phyloP scores from a whole-genome alignment of 2,888 invertebrate species.

The Hofmannophila pseudospretella region DNA sequence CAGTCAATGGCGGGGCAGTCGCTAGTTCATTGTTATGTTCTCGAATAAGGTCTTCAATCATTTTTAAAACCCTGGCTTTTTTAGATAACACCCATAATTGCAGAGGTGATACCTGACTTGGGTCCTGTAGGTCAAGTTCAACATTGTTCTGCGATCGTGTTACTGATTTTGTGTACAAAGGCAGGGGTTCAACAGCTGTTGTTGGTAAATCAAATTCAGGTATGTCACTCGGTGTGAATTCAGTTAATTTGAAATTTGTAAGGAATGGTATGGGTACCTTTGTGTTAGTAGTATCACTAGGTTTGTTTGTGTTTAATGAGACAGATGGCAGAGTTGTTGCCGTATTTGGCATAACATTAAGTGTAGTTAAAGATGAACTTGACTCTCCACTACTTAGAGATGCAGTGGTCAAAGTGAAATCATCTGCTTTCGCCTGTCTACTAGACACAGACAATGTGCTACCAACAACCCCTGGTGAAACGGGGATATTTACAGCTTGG shows the following conservation, averaged over 20 bases:
- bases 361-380: slow-evolving; percentile 14
- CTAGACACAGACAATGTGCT: slow-evolving; percentile 35
- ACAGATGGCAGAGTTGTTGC: slow-evolving; percentile 32
- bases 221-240: slow-evolving; percentile 33
- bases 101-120: slow-evolving; percentile 50
- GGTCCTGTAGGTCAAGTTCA: slow-evolving; percentile 36
- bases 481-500: slow-evolving; percentile 52
- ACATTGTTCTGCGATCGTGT: slow-evolving; percentile 27
- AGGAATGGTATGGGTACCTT: slow-evolving; percentile 48
- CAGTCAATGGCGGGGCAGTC: slow-evolving; percentile 47
- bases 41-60: slow-evolving; percentile 69
- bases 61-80: slow-evolving; percentile 67
- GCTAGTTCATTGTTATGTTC: slow-evolving; percentile 65
- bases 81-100: slow-evolving; percentile 68
- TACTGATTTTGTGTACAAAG: slow-evolving; percentile 23
- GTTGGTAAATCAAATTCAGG: slow-evolving; percentile 12
- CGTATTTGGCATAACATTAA: slow-evolving; percentile 16
- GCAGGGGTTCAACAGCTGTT: slow-evolving; percentile 20
- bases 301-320: slow-evolving; percentile 27
- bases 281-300: slow-evolving; percentile 37
- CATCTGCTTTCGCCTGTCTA: slow-evolving; percentile 34
- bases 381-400: slow-evolving; percentile 12
- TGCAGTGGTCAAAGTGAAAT: slow-evolving; percentile 12
- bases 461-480: slow-evolving; percentile 24
- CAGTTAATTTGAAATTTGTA: slow-evolving; percentile 46